phyloP scores from a whole-genome alignment of 2,797 vertebrate genomes.

The Onychomys torridus region DNA sequence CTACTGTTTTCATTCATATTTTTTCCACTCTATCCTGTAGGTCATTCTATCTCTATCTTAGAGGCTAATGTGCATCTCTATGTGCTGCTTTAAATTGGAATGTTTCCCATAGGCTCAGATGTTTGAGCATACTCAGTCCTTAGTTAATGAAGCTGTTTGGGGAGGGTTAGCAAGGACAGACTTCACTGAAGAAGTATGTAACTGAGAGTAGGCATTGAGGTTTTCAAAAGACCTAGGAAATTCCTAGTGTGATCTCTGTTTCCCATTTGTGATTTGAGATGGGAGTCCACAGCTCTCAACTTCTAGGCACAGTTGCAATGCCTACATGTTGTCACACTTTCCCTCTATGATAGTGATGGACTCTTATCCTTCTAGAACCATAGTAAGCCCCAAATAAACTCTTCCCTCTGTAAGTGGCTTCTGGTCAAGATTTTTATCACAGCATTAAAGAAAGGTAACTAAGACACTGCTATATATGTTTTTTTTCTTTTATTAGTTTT shows the following conservation, averaged over 20 bases:
- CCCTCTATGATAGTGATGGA: not conserved
- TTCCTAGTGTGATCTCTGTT: not conserved
- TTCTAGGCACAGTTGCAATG: not conserved
- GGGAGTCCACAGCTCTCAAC: not conserved
- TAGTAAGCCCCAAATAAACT: not conserved
- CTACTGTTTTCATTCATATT: not conserved
- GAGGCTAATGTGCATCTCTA: not conserved
- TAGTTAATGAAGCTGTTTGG: not conserved
- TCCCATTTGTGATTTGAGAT: not conserved
- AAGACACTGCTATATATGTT: not conserved
- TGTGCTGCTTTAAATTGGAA: not conserved
- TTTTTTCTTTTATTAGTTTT: not conserved
- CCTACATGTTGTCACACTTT: not conserved
- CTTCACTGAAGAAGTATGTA: not conserved
- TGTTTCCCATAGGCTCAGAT: not conserved
- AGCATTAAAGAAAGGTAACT: not conserved
- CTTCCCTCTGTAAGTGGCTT: not conserved
- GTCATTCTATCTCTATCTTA: not conserved
- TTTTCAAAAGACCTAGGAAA: not conserved
- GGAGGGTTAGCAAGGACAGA: not conserved
- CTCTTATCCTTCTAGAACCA: not conserved
- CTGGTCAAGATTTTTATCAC: not conserved
- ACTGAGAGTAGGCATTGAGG: not conserved
- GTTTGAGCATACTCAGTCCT: too few species aligned
- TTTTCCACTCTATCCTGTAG: not conserved